Evolutionary conservation across 2,113 vertebrate genomes (phyloP), one percentile per base, ranked within the genome.

Genomic region (Onychorhynchus coronatus): DNA sequence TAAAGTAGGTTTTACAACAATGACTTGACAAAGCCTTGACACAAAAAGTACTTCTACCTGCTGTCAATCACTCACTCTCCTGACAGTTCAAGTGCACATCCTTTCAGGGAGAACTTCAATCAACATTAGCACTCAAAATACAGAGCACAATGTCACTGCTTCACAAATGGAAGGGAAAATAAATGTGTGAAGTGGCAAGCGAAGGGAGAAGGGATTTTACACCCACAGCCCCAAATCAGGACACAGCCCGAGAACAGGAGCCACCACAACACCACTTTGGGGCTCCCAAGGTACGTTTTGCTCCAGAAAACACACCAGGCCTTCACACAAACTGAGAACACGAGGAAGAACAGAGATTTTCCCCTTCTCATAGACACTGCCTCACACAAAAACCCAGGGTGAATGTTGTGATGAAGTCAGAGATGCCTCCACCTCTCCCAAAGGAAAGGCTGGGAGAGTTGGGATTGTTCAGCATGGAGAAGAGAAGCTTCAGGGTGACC

Each of bases 11-110:
- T 95, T 96, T 65, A 87, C 82, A 93, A 94, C 93, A 96, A 97
- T 79, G 93, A 86, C 85, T 85, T 97, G 95, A 98, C 97, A 98
- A 97, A 98, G 93, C 98, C 98, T 98, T 98, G 98, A 98, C 98
- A 98, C 96, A 95, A 94, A 91, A 89, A 96, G 97, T 97, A 92
- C 96, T 95, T 91, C 41, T 59, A 86, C 46, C 88, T 77, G 89
- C 96, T 96, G 97, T 96, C 97, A 97, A 97, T 98, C 98, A 97
- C 77, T 97, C 92, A 72, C 91, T 94, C 91, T 96, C 85, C 79
- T 97, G 97, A 97, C 97, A 97, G 95, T 96, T 98, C 98, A 98
- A 98, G 97, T 92, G 87, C 96, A 97, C 94, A 93, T 95, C 92
- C 78, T 97, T 97, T 95, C 97, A 96, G 96, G 86, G 97, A 95